These are phyloP conservation scores for Anthrax anthrax DNA, from an alignment of 2,888 invertebrate species.

Conservation along the genomic window DNA sequence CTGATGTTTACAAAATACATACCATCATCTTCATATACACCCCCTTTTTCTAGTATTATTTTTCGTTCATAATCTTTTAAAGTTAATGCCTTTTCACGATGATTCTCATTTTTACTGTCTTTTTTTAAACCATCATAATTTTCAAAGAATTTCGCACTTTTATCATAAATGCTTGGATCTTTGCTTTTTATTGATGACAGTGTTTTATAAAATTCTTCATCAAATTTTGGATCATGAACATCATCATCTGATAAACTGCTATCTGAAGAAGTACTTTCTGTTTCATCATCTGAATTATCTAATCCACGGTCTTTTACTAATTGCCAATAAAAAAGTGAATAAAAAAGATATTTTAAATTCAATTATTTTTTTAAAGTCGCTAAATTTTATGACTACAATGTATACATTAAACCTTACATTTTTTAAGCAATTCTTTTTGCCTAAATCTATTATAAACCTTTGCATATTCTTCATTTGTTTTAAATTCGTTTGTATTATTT, in stretches of 20 bases:
- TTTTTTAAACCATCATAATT: constrained; percentile 8
- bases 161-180: constrained; percentile 80
- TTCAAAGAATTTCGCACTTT: constrained; percentile 55
- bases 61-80: constrained; percentile 69
- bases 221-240: constrained; percentile 34
- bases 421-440: constrained; percentile 72
- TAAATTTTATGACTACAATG: background rate
- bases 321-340: too few species aligned
- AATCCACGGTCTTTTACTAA: constrained; percentile 27
- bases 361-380: background rate
- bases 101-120: constrained; percentile 13
- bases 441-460: constrained; percentile 71
- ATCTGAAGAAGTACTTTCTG: constrained; percentile 24
- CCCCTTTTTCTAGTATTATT: constrained; percentile 53
- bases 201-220: constrained; percentile 78
- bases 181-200: constrained; percentile 72
- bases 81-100: constrained; percentile 44
- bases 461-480: constrained; percentile 67
- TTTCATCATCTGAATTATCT: constrained; percentile 22
- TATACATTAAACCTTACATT: too few species aligned
- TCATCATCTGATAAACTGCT: constrained; percentile 25
- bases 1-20: too few species aligned
- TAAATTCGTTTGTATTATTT: constrained; percentile 37
- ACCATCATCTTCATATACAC: constrained; percentile 38
- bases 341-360: background rate